These are phyloP conservation scores for Byasa hedistus DNA, from an alignment of 2,888 invertebrate genomes.

Conservation along the genomic window DNA sequence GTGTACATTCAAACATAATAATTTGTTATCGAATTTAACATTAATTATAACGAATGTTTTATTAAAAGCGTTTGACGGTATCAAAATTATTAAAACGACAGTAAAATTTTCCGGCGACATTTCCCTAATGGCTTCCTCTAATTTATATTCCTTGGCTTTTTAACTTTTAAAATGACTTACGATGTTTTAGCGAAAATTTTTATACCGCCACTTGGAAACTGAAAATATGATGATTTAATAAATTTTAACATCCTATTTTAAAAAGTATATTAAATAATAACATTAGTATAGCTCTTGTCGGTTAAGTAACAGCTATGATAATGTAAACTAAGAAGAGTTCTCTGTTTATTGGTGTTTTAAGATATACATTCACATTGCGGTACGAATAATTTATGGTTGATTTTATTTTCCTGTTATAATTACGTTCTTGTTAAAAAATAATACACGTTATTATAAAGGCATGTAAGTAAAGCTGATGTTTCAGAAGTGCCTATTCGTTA, in stretches of 20 bases:
- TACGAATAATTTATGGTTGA: neutral
- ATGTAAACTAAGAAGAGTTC: neutral
- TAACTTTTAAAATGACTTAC: slow-evolving; percentile 8
- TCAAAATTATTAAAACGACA: slow-evolving; percentile 19
- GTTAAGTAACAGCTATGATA: neutral
- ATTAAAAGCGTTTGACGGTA: slow-evolving; percentile 18
- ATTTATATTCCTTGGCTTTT: slow-evolving; percentile 15
- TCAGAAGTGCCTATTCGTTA: slow-evolving; percentile 5
- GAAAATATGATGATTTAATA: neutral
- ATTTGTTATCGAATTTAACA: slow-evolving; percentile 6
- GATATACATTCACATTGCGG: too few species aligned
- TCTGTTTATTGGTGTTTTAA: too few species aligned
- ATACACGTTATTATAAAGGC: neutral
- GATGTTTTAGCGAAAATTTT: neutral
- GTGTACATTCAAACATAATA: neutral
- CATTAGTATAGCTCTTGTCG: neutral
- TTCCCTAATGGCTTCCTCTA: slow-evolving; percentile 22
- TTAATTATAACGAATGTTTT: slow-evolving; percentile 18
- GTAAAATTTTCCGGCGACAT: slow-evolving; percentile 21
- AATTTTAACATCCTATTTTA: neutral
- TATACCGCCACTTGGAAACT: neutral
- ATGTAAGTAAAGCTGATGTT: neutral
- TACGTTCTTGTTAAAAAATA: neutral
- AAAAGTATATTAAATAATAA: neutral
- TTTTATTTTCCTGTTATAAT: neutral